phyloP scores from a whole-genome alignment of 2,888 invertebrate species.

The Laspeyria flexula region DNA sequence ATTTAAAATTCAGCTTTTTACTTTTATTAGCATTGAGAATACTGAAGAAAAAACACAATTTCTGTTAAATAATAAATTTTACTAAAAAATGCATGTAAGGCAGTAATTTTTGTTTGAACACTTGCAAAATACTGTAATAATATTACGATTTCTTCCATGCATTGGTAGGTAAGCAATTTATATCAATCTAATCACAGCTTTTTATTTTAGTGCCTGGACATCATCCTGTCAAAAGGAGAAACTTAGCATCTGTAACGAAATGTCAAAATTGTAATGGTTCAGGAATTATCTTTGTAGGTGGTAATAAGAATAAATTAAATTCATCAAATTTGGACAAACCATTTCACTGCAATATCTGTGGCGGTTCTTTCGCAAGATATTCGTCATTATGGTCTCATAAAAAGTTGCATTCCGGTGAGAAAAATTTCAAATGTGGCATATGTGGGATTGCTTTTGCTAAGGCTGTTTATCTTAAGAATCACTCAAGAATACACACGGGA shows the following conservation, averaged over 20 bases:
- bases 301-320: constrained; percentile 87
- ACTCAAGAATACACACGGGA: constrained; percentile 94
- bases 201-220: constrained; percentile 79
- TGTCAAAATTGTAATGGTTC: constrained; percentile 96
- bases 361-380: constrained; percentile 93
- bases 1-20: too few species aligned
- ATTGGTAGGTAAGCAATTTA: too few species aligned
- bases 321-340: constrained; percentile 90
- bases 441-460: constrained; percentile 95
- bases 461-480: constrained; percentile 96
- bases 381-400: constrained; percentile 96
- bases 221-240: constrained; percentile 94
- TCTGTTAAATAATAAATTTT: too few species aligned
- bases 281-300: constrained; percentile 93
- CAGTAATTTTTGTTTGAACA: too few species aligned
- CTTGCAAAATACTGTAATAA: too few species aligned
- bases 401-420: constrained; percentile 92
- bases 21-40: too few species aligned
- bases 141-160: too few species aligned
- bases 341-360: constrained; percentile 95
- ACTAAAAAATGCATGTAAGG: too few species aligned
- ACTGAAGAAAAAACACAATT: too few species aligned
- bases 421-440: constrained; percentile 95
- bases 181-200: not conserved
- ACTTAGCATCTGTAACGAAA: constrained; percentile 93